A percentile compares a stretch with the other conserved stretches of the same genome.
Conservation (phyloP, 2,797 vertebrate species). For the Sus cebifrons region DNA sequence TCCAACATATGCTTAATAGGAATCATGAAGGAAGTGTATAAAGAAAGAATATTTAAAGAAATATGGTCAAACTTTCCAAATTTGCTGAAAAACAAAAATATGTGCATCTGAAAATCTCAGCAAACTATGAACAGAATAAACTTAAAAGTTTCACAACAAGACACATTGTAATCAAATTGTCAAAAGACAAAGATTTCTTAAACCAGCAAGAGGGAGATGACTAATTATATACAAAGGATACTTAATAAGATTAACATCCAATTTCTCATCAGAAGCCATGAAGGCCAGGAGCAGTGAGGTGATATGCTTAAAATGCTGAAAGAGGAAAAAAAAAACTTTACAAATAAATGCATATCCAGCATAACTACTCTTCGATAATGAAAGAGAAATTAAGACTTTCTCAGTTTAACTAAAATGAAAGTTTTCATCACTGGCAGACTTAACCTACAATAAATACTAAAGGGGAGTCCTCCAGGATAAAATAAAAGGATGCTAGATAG, state of each 20-base stretch:
- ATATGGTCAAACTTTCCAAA: neutral
- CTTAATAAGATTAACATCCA: neutral
- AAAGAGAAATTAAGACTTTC: neutral
- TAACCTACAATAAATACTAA: neutral
- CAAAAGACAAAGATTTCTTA: neutral
- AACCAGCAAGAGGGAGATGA: neutral
- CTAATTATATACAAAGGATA: neutral
- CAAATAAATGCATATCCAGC: neutral
- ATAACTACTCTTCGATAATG: neutral
- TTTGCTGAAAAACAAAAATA: neutral
- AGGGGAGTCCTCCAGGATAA: neutral
- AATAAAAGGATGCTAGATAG: neutral
- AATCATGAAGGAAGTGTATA: neutral
- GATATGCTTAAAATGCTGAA: neutral
- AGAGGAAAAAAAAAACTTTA: neutral
- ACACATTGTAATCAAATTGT: slow-evolving; percentile 28
- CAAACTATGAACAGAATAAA: neutral
- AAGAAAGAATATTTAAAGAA: slow-evolving; percentile 3
- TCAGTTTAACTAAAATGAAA: neutral
- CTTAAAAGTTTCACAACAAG: neutral
- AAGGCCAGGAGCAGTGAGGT: neutral
- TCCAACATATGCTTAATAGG: neutral
- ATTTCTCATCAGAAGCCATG: neutral
- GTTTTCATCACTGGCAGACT: neutral
- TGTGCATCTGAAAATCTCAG: neutral